phyloP scores from a whole-genome alignment of 1,140 invertebrate species.

The Aphelinus atriplicis region DNA sequence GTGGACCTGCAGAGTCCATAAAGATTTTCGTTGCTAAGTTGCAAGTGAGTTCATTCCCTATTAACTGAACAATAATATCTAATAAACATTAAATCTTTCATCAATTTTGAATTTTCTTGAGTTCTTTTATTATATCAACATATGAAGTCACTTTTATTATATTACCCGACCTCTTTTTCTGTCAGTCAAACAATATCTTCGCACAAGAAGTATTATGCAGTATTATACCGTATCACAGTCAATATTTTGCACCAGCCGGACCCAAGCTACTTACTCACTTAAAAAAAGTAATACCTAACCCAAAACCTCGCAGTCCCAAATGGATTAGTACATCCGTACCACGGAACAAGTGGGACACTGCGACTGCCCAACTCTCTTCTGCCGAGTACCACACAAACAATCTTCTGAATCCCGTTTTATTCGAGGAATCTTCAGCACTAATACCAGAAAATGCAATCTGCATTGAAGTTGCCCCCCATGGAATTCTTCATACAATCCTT shows the following conservation, averaged over 20 bases:
- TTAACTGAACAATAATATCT: too few relatives aligned
- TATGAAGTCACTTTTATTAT: too few relatives aligned
- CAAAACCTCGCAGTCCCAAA: constrained; percentile 76
- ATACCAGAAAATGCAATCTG: constrained; percentile 84
- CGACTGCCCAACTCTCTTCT: constrained; percentile 77
- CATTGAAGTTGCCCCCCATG: constrained; percentile 87
- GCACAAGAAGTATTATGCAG: constrained; percentile 75
- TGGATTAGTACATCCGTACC: constrained; percentile 91
- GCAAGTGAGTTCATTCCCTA: constrained; percentile 55
- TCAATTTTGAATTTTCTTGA: too few relatives aligned
- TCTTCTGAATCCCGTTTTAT: constrained; percentile 83
- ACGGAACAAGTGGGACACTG: constrained; percentile 78
- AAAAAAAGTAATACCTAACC: constrained; percentile 74
- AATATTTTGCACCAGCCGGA: constrained; percentile 72
- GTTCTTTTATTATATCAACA: too few relatives aligned
- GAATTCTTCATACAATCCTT: constrained; percentile 75
- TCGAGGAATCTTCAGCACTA: constrained; percentile 81
- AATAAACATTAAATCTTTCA: too few relatives aligned
- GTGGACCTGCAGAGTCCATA: constrained; percentile 71
- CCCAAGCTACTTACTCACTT: constrained; percentile 79
- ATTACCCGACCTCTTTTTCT: too few relatives aligned
- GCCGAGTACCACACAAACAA: constrained; percentile 96
- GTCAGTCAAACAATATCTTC: constrained; percentile 79
- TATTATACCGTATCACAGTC: constrained; percentile 79
- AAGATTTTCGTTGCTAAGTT: constrained; percentile 57